These are phyloP conservation scores for Mechanitis messenoides DNA, from an alignment of 2,888 invertebrate genomes.

Conservation along the genomic window DNA sequence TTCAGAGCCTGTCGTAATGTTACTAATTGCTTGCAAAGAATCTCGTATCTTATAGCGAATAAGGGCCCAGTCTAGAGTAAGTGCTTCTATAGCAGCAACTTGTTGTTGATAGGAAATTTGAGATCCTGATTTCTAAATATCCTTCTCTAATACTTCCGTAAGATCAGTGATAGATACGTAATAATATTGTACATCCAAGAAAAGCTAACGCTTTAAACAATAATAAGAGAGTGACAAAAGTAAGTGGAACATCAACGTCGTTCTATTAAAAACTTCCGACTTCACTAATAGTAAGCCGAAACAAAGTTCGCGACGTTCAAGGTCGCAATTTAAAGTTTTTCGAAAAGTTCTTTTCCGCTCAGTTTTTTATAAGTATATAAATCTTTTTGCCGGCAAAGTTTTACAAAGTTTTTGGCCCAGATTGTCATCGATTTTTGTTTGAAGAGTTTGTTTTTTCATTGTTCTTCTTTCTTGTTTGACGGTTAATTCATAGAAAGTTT, in stretches of 20 bases:
- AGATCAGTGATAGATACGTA: no score
- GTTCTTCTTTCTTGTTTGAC: constrained; percentile 78
- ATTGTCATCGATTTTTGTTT: constrained; percentile 79
- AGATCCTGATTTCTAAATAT: neutral
- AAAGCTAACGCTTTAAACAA: neutral
- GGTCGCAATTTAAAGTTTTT: constrained; percentile 79
- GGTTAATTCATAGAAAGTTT: constrained; percentile 77
- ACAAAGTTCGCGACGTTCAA: constrained; percentile 74
- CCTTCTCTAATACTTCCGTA: neutral
- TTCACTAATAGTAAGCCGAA: constrained; percentile 75
- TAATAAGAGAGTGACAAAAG: constrained; percentile 15
- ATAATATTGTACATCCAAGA: no score
- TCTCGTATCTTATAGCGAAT: no score
- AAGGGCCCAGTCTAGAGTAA: no score
- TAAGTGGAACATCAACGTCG: constrained; percentile 49
- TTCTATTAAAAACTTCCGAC: constrained; percentile 66
- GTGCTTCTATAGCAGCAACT: neutral
- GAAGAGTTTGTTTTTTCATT: constrained; percentile 77
- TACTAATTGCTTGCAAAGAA: no score
- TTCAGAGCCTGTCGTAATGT: no score
- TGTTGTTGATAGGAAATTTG: neutral
- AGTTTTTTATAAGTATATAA: constrained; percentile 77
- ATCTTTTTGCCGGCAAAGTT: constrained; percentile 76
- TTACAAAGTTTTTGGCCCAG: constrained; percentile 75
- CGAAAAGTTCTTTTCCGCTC: constrained; percentile 73